These are phyloP conservation scores for Crambe crambe DNA, from an alignment of 37 sponge, comb jelly and placozoan species.

Conservation along the genomic window DNA sequence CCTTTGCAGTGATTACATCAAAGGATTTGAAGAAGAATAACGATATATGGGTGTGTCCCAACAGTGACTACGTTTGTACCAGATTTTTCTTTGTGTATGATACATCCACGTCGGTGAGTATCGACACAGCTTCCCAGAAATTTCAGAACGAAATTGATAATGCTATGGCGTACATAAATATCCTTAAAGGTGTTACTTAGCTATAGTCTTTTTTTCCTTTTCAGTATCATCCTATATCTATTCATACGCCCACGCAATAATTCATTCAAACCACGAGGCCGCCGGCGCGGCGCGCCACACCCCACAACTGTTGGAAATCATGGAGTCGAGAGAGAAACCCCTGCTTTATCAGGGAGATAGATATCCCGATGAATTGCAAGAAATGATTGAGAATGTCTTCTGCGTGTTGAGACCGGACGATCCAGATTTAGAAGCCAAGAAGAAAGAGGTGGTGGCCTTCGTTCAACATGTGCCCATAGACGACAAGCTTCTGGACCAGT, in stretches of 20 bases:
- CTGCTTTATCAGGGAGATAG: neutral
- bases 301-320: neutral
- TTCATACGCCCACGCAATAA: no score
- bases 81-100: conserved; percentile 89
- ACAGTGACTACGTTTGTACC: conserved; percentile 77
- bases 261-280: no score
- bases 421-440: conserved; percentile 3
- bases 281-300: neutral
- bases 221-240: no score
- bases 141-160: conserved; percentile 48
- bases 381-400: conserved; percentile 14
- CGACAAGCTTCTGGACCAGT: neutral
- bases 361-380: conserved; percentile 7
- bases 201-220: no score
- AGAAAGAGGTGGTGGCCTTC: neutral
- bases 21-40: conserved; percentile 53
- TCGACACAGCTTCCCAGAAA: conserved; percentile 16
- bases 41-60: conserved; percentile 77
- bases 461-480: neutral
- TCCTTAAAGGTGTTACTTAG: neutral
- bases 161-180: conserved; percentile 60
- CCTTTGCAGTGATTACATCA: conserved; percentile 41
- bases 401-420: conserved; percentile 1
- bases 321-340: neutral
- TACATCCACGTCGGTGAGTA: neutral